phyloP scores from a whole-genome alignment of 2,113 vertebrate genomes.

The Fregetta grallaria region DNA sequence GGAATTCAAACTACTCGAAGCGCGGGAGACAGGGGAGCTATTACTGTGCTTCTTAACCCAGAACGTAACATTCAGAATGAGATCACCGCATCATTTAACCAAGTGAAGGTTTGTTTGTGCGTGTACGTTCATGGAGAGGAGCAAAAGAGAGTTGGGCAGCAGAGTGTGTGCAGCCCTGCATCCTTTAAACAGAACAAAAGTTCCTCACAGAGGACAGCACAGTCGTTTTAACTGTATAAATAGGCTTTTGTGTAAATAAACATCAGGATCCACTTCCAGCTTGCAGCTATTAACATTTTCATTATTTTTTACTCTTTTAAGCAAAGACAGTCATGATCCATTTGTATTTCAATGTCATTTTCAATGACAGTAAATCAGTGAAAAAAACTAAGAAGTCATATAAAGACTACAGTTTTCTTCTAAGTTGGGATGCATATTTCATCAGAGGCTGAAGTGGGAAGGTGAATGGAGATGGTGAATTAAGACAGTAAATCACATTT shows the following conservation, averaged over 20 bases:
- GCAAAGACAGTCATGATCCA: background rate
- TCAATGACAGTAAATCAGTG: background rate
- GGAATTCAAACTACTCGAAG: slow-evolving; percentile 65
- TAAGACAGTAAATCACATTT: background rate
- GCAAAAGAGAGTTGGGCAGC: background rate
- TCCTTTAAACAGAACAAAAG: background rate
- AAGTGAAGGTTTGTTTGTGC: background rate
- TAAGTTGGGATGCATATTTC: background rate
- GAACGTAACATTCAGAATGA: slow-evolving; percentile 46
- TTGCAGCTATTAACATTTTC: background rate
- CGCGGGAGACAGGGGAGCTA: slow-evolving; percentile 52
- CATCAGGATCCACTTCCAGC: background rate
- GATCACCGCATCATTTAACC: slow-evolving; percentile 42
- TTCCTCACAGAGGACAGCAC: background rate
- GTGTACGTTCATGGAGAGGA: background rate
- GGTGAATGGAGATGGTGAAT: background rate
- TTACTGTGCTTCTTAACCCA: slow-evolving; percentile 70
- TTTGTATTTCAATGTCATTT: background rate
- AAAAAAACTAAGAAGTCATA: background rate
- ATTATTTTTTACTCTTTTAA: background rate
- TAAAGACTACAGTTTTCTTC: background rate
- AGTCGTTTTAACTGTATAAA: background rate
- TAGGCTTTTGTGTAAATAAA: background rate
- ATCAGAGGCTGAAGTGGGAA: background rate
- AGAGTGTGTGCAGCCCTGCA: background rate